Base-by-base conservation (phyloP, 2,797 vertebrate genomes). In the Dendrocincla tyrannina region DNA sequence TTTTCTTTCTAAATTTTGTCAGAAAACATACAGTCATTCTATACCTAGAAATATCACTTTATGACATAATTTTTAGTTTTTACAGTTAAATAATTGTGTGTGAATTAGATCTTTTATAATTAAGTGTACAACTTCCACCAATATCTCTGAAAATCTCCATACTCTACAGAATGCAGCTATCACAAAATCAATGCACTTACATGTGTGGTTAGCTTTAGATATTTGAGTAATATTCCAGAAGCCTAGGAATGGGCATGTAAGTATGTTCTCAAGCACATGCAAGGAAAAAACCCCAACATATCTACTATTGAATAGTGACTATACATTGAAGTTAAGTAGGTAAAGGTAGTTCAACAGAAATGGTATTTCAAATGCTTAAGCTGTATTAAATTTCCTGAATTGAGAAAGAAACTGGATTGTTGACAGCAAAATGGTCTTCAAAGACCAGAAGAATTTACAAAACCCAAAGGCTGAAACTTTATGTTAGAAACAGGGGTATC, bases 231-330 rank as follows among this genome's bases (percentile, higher is more conserved):
- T 30, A 60, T 27, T 62, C 35, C 22, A 72, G 33, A 95, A 89
- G 6, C 18, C 39, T 66, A 39, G 32, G 6, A 70, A 56, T 7
- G 74, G 17, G 44, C 20, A 19, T 6, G 15, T 55, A 79, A 60
- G 47, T 30, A 68, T 9, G 9, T 66, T 50, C 46, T 60, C n/a
- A 66, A 66, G 46, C 22, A 72, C 7, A 58, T 28, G 7, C 3
- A 56, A 60, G 7, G 8, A 16, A 70, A 69, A 7, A 4, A 1
- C 0, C 0, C 5, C 10, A 37, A 3, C 3, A 58, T 13, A 42
- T 18, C 14, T 60, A 41, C 10, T 63, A 22, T 8, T 47, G 27
- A 88, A 60, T 73, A 56, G 14, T 62, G 18, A 44, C 2, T 32
- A 60, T 19, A n/a, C 1, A 32, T 6, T 78, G 25, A 68, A 84